Percentiles rank a stretch among this genome's conserved stretches.
phyloP scores from a whole-genome alignment of 2,888 invertebrate species.

The Scelioninae gen. 1 region DNA sequence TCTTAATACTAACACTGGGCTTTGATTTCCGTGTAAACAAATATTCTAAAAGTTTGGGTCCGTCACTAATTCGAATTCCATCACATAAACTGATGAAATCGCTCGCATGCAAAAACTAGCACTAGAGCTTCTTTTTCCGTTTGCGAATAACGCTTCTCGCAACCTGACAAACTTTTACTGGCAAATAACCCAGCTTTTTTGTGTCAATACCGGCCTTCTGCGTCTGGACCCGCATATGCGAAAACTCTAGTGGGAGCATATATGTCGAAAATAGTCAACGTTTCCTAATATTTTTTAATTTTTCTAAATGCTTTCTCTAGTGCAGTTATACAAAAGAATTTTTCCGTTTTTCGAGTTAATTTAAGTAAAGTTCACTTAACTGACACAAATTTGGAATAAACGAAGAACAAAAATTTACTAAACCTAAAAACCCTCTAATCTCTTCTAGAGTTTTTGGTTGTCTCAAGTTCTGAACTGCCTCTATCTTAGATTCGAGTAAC shows the following conservation, averaged over 20 bases:
- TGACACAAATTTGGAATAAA: slow-evolving; percentile 73
- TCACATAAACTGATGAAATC: slow-evolving; percentile 73
- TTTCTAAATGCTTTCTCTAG: background rate
- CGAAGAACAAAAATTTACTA: slow-evolving; percentile 72
- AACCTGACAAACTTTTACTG: slow-evolving; percentile 78
- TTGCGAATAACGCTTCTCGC: slow-evolving; percentile 75
- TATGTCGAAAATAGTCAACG: slow-evolving; percentile 76
- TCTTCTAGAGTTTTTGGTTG: slow-evolving; percentile 36
- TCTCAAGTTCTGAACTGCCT: slow-evolving; percentile 40
- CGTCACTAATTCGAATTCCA: slow-evolving; percentile 18
- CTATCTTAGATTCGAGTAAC: slow-evolving; percentile 35
- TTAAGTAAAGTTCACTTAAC: slow-evolving; percentile 72
- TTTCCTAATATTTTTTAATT: slow-evolving; percentile 32
- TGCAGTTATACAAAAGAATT: slow-evolving; percentile 22
- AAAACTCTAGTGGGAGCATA: slow-evolving; percentile 75
- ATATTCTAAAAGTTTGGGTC: slow-evolving; percentile 76
- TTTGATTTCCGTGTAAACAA: slow-evolving; percentile 70
- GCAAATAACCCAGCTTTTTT: slow-evolving; percentile 76
- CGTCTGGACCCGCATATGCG: slow-evolving; percentile 80
- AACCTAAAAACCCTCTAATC: slow-evolving; percentile 47
- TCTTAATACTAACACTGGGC: slow-evolving; percentile 62
- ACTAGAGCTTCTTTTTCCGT: slow-evolving; percentile 72
- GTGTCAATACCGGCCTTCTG: slow-evolving; percentile 76
- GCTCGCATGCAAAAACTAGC: slow-evolving; percentile 69
- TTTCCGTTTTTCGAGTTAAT: slow-evolving; percentile 25